Percentiles rank a stretch among this genome's conserved stretches.
Evolutionary conservation across 2,113 vertebrate species (phyloP).

Genomic region (Sporophila hypoxantha): DNA sequence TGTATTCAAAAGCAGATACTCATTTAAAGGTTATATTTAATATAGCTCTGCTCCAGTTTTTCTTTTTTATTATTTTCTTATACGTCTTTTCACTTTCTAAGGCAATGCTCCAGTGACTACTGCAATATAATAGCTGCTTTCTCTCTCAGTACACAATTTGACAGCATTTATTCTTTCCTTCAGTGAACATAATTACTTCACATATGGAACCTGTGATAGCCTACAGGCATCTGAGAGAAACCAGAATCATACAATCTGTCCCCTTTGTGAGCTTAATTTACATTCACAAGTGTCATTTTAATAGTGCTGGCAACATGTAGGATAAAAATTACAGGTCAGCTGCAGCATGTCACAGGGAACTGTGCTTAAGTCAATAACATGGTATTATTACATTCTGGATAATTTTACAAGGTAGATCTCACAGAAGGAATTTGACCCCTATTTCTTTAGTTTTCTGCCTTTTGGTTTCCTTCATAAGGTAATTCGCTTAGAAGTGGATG

Average conservation of each 20-base stretch:
- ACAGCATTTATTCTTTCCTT: constrained; percentile 85
- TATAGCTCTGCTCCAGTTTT: constrained; percentile 57
- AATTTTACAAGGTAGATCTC: constrained; percentile 74
- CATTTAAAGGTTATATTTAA: constrained; percentile 71
- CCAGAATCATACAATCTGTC: constrained; percentile 81
- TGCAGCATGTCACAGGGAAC: constrained; percentile 67
- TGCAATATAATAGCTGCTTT: constrained; percentile 80
- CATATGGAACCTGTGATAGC: constrained; percentile 85
- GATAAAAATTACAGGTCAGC: constrained; percentile 80
- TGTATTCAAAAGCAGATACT: constrained; percentile 59
- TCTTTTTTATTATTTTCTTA: constrained; percentile 72
- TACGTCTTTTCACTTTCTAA: constrained; percentile 72
- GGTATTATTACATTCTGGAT: constrained; percentile 70
- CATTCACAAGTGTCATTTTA: constrained; percentile 80
- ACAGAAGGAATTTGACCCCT: constrained; percentile 68
- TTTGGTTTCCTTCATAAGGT: constrained; percentile 44
- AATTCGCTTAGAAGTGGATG: constrained; percentile 68
- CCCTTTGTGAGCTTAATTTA: constrained; percentile 79
- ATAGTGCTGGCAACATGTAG: constrained; percentile 73
- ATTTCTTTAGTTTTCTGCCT: constrained; percentile 64
- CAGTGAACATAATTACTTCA: constrained; percentile 85
- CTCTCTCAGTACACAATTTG: constrained; percentile 76
- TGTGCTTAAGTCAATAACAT: constrained; percentile 77
- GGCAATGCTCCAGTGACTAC: constrained; percentile 73
- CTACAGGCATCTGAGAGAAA: constrained; percentile 79